Evolutionary conservation across 2,797 vertebrate species (phyloP), one percentile per base, ranked within the genome.

Genomic region (Bradypodion pumilum): DNA sequence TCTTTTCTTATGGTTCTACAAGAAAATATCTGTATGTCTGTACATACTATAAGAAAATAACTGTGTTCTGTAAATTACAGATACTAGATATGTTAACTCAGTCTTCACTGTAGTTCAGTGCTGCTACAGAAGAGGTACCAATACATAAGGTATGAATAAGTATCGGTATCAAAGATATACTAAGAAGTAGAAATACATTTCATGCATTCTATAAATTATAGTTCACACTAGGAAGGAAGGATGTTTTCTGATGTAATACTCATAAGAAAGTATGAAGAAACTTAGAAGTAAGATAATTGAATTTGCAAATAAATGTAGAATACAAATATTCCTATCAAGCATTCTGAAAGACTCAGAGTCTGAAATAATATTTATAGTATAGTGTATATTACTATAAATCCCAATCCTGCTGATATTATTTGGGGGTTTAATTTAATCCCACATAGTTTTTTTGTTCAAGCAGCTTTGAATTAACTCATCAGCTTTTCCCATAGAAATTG

Each of bases 1-100:
- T 35, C 27, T 85, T 27, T 91, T 90, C 29, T 82, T 88, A 85
- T 5, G 68, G 87, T 91, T 88, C 86, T 88, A 93, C 94, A 95
- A 89, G 95, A 96, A 95, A 95, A 96, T 95, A 95, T 92, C 90
- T 92, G 86, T 49, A 83, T 84, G 92, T 95, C 95, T 95, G 93
- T 95, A 96, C 96, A 94, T 77, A 89, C 74, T 52, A 0, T 96
- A 95, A 89, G 96, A 96, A 96, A 95, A 96, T 95, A 95, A 91
- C 90, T 92, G 86, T 62, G 82, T 85, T 95, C 93, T 96, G 94
- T 89, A 95, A 96, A 95, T 94, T 90, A 95, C 94, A 95, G 92
- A 92, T 94, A 94, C 88, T 90, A 94, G 87, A 91, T 87, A 92
- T 93, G 93, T 92, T 87, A 90, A 86, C 93, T 94, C 91, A 91